phyloP scores from a whole-genome alignment of 2,797 vertebrate species.

The Emys orbicularis region DNA sequence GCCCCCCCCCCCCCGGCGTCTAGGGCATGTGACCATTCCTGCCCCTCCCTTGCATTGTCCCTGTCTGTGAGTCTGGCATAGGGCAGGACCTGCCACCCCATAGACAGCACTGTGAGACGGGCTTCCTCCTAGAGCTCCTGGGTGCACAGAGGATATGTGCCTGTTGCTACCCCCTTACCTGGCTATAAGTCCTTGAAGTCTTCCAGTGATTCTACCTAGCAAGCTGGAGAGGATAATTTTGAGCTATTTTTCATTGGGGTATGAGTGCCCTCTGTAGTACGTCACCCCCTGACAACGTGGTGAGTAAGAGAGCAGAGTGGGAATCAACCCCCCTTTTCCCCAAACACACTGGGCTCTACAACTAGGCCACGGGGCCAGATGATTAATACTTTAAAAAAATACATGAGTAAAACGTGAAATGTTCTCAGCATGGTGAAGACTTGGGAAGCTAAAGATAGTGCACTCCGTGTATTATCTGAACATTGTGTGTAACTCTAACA shows the following conservation, averaged over 20 bases:
- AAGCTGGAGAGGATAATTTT: not conserved
- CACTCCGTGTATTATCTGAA: not conserved
- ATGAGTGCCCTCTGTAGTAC: not conserved
- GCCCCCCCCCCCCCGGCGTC: no score
- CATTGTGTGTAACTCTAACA: not conserved
- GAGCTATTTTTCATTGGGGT: not conserved
- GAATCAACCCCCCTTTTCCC: not conserved
- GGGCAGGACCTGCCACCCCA: not conserved
- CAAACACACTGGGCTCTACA: not conserved
- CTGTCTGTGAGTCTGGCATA: not conserved
- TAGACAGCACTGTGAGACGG: not conserved
- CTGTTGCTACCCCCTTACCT: not conserved
- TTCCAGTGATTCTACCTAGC: not conserved
- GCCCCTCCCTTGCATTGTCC: no score
- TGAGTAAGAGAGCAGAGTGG: not conserved
- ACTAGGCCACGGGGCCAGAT: not conserved
- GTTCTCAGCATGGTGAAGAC: not conserved
- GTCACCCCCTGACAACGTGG: not conserved
- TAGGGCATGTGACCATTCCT: no score
- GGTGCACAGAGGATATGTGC: not conserved
- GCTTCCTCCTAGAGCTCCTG: not conserved
- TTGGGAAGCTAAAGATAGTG: not conserved
- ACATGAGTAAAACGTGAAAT: not conserved
- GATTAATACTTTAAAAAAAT: not conserved
- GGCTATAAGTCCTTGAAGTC: not conserved